Percentiles rank a stretch among this genome's conserved stretches.
Conservation (phyloP, 2,113 vertebrate species). For the Peucedramus taeniatus region DNA sequence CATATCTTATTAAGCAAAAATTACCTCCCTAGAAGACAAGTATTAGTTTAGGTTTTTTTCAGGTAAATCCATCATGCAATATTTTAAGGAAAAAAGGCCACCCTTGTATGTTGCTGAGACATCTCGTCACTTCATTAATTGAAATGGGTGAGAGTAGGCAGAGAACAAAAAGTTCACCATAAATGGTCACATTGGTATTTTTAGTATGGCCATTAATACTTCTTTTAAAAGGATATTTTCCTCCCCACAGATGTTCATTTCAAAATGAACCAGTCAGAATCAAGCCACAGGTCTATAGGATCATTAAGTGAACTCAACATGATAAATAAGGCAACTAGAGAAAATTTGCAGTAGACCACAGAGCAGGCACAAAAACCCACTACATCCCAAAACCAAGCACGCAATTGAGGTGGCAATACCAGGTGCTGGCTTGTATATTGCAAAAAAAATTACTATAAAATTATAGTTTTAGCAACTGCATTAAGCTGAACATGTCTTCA, state of each 20-base stretch:
- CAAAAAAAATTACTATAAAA: neutral
- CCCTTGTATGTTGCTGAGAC: neutral
- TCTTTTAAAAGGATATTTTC: neutral
- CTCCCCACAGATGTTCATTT: neutral
- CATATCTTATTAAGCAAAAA: neutral
- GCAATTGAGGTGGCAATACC: neutral
- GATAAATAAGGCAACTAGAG: neutral
- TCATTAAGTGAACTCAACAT: neutral
- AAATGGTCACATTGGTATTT: neutral
- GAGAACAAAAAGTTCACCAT: neutral
- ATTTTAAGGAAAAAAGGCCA: neutral
- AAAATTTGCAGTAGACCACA: neutral
- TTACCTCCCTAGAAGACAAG: neutral
- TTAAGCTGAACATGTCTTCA: neutral
- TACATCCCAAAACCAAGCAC: neutral
- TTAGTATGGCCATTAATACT: neutral
- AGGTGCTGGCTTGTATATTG: neutral
- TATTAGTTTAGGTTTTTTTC: accelerated
- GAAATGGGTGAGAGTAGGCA: neutral
- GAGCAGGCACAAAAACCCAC: neutral
- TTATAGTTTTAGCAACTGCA: neutral
- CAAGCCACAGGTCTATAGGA: neutral
- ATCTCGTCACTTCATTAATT: neutral
- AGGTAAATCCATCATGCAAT: neutral
- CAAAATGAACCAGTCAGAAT: neutral